phyloP scores from a whole-genome alignment of 2,888 invertebrate genomes.

The Lasioglossum zephyrum region DNA sequence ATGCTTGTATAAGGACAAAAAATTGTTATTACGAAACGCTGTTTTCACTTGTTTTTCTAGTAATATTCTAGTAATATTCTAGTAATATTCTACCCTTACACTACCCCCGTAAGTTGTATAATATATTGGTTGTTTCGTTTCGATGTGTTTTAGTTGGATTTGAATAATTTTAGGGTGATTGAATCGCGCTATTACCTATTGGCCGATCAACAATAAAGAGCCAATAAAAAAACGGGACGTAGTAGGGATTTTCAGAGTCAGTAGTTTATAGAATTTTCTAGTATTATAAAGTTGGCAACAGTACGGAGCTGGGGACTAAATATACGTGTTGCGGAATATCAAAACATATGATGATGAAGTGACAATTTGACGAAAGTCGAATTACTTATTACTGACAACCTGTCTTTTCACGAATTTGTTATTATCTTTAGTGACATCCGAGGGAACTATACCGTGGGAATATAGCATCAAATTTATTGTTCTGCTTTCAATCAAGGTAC shows the following conservation, averaged over 20 bases:
- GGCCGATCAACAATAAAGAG: background rate
- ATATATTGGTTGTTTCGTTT: background rate
- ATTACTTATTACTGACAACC: conserved; percentile 39
- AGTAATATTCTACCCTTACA: too few species aligned
- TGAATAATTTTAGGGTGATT: background rate
- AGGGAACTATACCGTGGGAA: conserved; percentile 6
- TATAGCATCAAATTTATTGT: conserved; percentile 26
- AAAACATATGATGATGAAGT: conserved; percentile 76
- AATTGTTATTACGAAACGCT: too few species aligned
- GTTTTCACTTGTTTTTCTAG: too few species aligned
- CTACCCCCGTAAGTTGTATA: too few species aligned
- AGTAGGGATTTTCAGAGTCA: conserved; percentile 15
- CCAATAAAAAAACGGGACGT: background rate
- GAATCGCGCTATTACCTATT: conserved; percentile 6
- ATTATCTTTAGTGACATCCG: conserved; percentile 29
- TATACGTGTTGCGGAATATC: conserved; percentile 59
- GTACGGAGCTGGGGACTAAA: conserved; percentile 28
- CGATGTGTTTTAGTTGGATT: background rate
- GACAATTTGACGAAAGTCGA: conserved; percentile 68
- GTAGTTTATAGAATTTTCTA: background rate
- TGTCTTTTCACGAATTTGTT: conserved; percentile 30
- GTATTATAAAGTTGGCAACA: conserved; percentile 22
- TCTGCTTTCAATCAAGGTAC: conserved; percentile 57
- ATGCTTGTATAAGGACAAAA: too few species aligned
- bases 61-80: too few species aligned